Evolutionary conservation across 2,797 vertebrate genomes (phyloP).

Genomic region (Danionella dracula): DNA sequence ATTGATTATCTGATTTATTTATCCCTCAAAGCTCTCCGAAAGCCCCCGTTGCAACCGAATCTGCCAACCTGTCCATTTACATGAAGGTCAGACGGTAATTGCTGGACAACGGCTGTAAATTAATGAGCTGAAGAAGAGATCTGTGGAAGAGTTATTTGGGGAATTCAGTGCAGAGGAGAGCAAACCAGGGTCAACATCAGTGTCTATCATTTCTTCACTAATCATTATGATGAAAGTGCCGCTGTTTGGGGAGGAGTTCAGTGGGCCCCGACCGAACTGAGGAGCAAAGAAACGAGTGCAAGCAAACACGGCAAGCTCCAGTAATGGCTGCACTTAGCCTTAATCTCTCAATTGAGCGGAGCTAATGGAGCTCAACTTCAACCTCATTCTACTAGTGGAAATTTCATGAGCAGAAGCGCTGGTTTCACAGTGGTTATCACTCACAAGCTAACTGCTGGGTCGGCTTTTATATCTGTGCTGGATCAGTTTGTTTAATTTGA

Average conservation of each 20-base stretch:
- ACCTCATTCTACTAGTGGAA: constrained; percentile 15
- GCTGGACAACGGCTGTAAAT: constrained; percentile 29
- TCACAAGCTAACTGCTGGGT: neutral
- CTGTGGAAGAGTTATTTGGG: constrained; percentile 2
- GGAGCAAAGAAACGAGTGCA: constrained; percentile 4
- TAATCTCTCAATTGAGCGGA: constrained; percentile 7
- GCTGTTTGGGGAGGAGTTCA: constrained; percentile 16
- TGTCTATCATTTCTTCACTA: constrained; percentile 13
- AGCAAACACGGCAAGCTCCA: neutral
- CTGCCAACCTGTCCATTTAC: constrained; percentile 6
- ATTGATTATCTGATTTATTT: constrained; percentile 5
- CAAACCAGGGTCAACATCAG: constrained; percentile 1
- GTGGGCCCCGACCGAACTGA: constrained; percentile 1
- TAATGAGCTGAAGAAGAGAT: constrained; percentile 22
- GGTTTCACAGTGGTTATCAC: constrained; percentile 40
- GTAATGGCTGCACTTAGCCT: constrained; percentile 15
- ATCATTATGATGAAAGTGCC: constrained; percentile 10
- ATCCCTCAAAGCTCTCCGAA: neutral
- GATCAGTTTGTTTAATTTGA: neutral
- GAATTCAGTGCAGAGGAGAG: constrained; percentile 19
- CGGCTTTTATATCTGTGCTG: neutral
- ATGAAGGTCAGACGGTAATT: constrained; percentile 25
- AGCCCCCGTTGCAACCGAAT: neutral
- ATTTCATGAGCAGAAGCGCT: neutral
- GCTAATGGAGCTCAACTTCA: constrained; percentile 31